phyloP scores from a whole-genome alignment of 53 echinoderm and acorn worm genomes.

The Hippasteria phrygiana region DNA sequence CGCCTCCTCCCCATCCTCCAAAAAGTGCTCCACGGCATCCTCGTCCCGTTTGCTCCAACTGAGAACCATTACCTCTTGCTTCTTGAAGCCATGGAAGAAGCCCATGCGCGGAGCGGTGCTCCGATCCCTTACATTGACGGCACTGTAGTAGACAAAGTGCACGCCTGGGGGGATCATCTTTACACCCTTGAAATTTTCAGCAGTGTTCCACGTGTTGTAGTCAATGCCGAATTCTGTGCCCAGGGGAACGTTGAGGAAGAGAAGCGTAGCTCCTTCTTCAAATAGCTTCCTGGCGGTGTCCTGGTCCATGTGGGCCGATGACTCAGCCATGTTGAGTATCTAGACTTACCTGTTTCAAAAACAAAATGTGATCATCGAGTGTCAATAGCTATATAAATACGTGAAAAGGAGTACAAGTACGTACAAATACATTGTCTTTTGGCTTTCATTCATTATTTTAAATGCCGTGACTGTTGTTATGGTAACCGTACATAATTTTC shows the following conservation, averaged over 20 bases:
- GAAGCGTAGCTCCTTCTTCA: conserved; percentile 89
- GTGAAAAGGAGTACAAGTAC: no score
- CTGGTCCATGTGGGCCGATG: conserved; percentile 74
- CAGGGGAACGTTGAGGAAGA: conserved; percentile 89
- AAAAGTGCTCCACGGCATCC: conserved; percentile 68
- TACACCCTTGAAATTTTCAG: conserved; percentile 90
- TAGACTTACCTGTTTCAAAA: no score
- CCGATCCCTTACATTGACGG: conserved; percentile 69
- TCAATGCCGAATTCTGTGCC: conserved; percentile 99
- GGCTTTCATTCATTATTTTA: no score
- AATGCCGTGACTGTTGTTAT: no score
- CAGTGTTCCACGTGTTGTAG: conserved; percentile 95
- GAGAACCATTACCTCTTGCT: conserved; percentile 81
- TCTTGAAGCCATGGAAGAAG: conserved; percentile 85
- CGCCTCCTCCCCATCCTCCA: conserved; percentile 61
- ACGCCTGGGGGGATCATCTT: conserved; percentile 98
- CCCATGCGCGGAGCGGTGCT: conserved; percentile 85
- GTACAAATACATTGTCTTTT: no score
- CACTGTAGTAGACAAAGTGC: conserved; percentile 95
- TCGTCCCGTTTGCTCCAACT: conserved; percentile 79
- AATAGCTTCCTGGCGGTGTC: conserved; percentile 85
- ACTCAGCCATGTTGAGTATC: conserved; percentile 29
- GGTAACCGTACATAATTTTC: no score
- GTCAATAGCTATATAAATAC: no score
- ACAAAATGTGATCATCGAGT: no score